Conservation (phyloP, 37 sponge, comb jelly and placozoan genomes). For the Dysidea cf. avara region DNA sequence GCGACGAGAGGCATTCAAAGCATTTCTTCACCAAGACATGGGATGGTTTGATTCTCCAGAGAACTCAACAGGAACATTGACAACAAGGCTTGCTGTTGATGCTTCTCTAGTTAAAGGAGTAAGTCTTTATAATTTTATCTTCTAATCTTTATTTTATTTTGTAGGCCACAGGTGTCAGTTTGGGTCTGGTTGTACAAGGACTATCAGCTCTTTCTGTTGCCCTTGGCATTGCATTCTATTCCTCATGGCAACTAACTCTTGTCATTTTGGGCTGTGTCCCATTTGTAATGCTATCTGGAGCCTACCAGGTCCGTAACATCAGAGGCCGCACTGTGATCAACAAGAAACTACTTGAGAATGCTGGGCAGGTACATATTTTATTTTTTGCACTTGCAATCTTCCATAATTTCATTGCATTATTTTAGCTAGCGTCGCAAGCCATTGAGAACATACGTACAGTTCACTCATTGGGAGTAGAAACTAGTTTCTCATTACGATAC, state of each 20-base stretch:
- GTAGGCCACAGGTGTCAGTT: constrained; percentile 74
- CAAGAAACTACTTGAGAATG: constrained; percentile 58
- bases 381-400: too few species aligned
- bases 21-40: constrained; percentile 71
- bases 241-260: constrained; percentile 82
- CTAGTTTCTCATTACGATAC: constrained; percentile 32
- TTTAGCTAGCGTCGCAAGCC: constrained; percentile 67
- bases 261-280: constrained; percentile 60
- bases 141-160: too few species aligned
- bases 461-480: constrained; percentile 51
- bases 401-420: too few species aligned
- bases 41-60: constrained; percentile 75
- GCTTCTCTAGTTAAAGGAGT: constrained; percentile 90
- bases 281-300: constrained; percentile 39
- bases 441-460: constrained; percentile 91
- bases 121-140: neutral
- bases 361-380: constrained; percentile 17
- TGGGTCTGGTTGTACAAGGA: constrained; percentile 61
- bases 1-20: constrained; percentile 58
- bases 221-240: constrained; percentile 58
- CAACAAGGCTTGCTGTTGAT: constrained; percentile 85
- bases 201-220: constrained; percentile 60
- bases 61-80: constrained; percentile 77
- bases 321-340: constrained; percentile 55
- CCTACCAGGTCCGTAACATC: constrained; percentile 61